Evolutionary conservation across 2,797 vertebrate species (phyloP).

Genomic region (Sebastes itinus): DNA sequence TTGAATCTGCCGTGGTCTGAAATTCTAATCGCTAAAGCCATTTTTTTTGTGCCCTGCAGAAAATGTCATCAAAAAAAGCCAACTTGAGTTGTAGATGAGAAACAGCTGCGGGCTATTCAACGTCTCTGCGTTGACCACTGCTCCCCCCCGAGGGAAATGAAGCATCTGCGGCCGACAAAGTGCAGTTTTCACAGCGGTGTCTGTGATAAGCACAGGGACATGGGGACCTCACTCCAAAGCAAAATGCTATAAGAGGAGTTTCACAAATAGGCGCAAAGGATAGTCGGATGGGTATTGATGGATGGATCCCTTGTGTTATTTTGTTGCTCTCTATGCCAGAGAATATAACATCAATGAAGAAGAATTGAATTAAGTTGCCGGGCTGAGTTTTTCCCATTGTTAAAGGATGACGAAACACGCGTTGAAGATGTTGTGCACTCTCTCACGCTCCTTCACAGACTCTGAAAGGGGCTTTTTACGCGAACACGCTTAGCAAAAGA

Average conservation of each 20-base stretch:
- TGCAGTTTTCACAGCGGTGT: not conserved
- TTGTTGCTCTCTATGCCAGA: not conserved
- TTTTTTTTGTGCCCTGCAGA: not conserved
- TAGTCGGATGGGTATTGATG: not conserved
- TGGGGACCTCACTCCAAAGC: not conserved
- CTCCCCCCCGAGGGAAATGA: not conserved
- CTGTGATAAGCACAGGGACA: not conserved
- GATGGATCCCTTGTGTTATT: not conserved
- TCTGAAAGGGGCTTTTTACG: not conserved
- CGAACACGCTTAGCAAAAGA: not conserved
- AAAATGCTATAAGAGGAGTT: not conserved
- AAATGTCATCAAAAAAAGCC: not conserved
- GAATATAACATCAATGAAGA: not conserved
- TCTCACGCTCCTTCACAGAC: not conserved
- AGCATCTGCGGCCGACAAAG: not conserved
- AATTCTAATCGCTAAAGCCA: not conserved
- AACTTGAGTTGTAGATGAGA: not conserved
- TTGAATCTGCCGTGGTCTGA: rapidly evolving
- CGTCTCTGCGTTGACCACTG: not conserved
- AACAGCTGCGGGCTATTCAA: not conserved
- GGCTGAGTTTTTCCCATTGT: not conserved
- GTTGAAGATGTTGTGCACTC: not conserved
- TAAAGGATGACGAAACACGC: not conserved
- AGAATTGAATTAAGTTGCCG: not conserved
- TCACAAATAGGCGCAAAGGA: not conserved